phyloP scores from a whole-genome alignment of 2,113 vertebrate species.

The Gallinago media region DNA sequence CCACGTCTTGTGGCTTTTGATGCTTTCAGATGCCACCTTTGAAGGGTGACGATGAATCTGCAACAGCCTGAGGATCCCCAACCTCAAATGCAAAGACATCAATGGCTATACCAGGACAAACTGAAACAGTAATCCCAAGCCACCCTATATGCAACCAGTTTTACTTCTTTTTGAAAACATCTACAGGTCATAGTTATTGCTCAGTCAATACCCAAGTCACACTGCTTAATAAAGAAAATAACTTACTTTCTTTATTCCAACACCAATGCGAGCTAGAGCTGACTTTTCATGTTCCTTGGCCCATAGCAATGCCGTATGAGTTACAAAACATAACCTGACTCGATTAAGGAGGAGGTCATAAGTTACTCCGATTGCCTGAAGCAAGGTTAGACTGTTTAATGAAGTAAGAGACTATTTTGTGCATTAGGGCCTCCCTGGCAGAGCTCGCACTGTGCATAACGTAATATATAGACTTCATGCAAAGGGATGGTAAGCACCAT shows the following conservation, averaged over 20 bases:
- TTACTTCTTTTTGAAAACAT: neutral
- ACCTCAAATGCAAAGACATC: neutral
- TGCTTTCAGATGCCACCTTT: neutral
- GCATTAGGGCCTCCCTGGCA: neutral
- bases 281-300: neutral
- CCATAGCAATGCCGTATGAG: neutral
- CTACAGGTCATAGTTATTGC: neutral
- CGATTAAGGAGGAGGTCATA: neutral
- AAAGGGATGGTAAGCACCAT: neutral
- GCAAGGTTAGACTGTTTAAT: neutral
- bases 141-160: neutral
- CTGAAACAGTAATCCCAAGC: neutral
- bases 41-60: neutral
- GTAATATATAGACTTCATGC: neutral
- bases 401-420: neutral
- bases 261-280: neutral
- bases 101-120: neutral
- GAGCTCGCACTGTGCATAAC: neutral
- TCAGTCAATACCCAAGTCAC: neutral
- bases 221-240: neutral
- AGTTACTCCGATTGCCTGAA: neutral
- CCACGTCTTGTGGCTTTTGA: neutral
- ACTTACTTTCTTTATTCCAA: neutral
- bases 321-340: neutral
- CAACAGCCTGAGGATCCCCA: neutral